Base-by-base conservation (phyloP, 2,888 invertebrate species). In the Lasioglossum oenotherae region DNA sequence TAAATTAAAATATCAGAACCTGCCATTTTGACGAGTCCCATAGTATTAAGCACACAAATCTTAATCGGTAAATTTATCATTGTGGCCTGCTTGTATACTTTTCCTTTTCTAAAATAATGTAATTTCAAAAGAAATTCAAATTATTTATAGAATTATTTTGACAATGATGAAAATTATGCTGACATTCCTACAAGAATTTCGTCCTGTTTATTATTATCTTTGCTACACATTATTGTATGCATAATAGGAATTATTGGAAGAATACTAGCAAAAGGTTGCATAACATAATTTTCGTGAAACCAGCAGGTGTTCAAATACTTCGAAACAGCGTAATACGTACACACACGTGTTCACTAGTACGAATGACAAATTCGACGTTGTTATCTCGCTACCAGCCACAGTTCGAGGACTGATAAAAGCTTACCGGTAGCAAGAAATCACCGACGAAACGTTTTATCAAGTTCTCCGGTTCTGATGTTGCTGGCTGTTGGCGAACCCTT, bases 361-460 rank as follows among this genome's bases (percentile, higher is more conserved):
- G 72, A 78, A 78, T 78, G 81, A 81, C 85, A 87, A 87, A 88
- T 82, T 82, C 85, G 82, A 82, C 75, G 80, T 75, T 78, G 85
- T 83, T 89, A 88, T 89, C 83, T 80, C 64, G 82, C 76, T 41
- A 74, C 78, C 78, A 75, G 80, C 84, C 78, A 82, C 76, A 79
- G 80, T 84, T 86, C 60, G 80, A 41, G 64, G 76, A 53, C 78
- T 84, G 89, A 89, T 89, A 89, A 89, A 87, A 87, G 88, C 87
- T 78, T 75, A 69, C 35, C 69, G 69, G n/a, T 49, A 80, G 41
- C 78, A 75, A 85, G 88, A 87, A 86, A 76, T 76, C 78, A 82
- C 23, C 82, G 77, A 82, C 82, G 84, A 78, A 86, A 74, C 87
- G 77, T 79, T 87, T 87, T 80, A 86, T 87, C 82, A 64, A 81